Evolutionary conservation across 2,888 invertebrate genomes (phyloP).

Genomic region (Galeopsomyia nigrocyanea): DNA sequence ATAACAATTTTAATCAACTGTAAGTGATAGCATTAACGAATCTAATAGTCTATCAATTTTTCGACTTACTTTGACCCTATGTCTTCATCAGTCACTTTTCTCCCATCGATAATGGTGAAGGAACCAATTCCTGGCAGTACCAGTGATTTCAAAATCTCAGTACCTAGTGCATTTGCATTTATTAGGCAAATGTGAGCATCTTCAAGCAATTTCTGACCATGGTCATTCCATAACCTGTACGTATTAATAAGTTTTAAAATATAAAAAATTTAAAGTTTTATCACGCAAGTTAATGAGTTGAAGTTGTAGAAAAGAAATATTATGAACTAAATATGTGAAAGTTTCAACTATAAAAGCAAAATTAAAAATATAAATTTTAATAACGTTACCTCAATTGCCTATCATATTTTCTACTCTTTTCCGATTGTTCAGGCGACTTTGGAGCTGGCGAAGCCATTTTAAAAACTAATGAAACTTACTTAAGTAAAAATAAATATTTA

Average conservation of each 20-base stretch:
- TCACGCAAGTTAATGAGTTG: too few relatives aligned
- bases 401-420: conserved; percentile 85
- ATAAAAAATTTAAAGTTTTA: not conserved
- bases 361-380: not conserved
- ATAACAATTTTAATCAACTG: conserved; percentile 1
- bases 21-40: too few relatives aligned
- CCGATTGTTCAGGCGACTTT: conserved; percentile 81
- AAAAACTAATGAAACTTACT: conserved; percentile 4
- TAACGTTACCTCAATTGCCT: conserved; percentile 74
- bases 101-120: conserved; percentile 93
- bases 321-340: too few relatives aligned
- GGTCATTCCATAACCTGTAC: conserved; percentile 96
- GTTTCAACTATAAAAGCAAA: too few relatives aligned
- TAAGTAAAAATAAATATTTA: conserved; percentile 13
- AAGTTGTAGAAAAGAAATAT: too few relatives aligned
- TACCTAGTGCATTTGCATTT: conserved; percentile 93
- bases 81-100: conserved; percentile 89
- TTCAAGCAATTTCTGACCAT: conserved; percentile 93
- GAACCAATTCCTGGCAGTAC: conserved; percentile 94
- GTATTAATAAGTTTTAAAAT: conserved; percentile 4
- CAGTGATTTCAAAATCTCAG: conserved; percentile 94
- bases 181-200: conserved; percentile 91
- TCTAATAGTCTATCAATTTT: not conserved
- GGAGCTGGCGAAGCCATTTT: conserved; percentile 79
- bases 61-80: conserved; percentile 87